These are phyloP conservation scores for Lerema accius DNA, from an alignment of 1,140 invertebrate species.

Conservation along the genomic window DNA sequence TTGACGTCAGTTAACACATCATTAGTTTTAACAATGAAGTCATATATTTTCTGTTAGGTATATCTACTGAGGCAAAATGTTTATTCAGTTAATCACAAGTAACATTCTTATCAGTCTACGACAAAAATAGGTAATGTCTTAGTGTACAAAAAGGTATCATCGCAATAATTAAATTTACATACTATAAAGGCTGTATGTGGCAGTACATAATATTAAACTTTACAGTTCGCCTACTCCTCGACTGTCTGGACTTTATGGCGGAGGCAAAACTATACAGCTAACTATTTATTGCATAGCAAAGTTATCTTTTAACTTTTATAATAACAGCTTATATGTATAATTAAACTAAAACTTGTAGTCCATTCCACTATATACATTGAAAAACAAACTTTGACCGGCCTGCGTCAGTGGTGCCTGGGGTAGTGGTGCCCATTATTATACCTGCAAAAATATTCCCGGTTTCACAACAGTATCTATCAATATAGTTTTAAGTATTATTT, in stretches of 20 bases:
- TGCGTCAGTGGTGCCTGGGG: conserved; percentile 72
- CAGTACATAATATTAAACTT: conserved; percentile 38
- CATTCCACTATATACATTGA: conserved; percentile 62
- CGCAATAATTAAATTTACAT: conserved; percentile 14
- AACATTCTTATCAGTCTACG: conserved; percentile 27
- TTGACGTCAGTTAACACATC: neutral
- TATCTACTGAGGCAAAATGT: conserved; percentile 18
- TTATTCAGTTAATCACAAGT: conserved; percentile 31
- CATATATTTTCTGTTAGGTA: conserved; percentile 6
- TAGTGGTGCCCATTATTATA: conserved; percentile 72
- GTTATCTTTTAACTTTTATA: conserved; percentile 13
- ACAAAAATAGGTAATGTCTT: conserved; percentile 26
- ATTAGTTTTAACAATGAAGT: conserved; percentile 5
- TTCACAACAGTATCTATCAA: too few species aligned
- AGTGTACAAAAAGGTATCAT: conserved; percentile 24
- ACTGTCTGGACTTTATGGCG: conserved; percentile 29
- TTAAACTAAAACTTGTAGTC: conserved; percentile 41
- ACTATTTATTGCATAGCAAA: conserved; percentile 14
- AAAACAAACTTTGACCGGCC: conserved; percentile 41
- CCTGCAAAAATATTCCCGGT: conserved; percentile 54
- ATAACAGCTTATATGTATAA: conserved; percentile 13
- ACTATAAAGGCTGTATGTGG: conserved; percentile 45
- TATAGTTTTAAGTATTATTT: too few species aligned
- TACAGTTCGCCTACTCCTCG: conserved; percentile 22
- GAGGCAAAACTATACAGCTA: conserved; percentile 28